Conservation (phyloP, 2,113 vertebrate genomes). For the Brienomyrus longianalis region DNA sequence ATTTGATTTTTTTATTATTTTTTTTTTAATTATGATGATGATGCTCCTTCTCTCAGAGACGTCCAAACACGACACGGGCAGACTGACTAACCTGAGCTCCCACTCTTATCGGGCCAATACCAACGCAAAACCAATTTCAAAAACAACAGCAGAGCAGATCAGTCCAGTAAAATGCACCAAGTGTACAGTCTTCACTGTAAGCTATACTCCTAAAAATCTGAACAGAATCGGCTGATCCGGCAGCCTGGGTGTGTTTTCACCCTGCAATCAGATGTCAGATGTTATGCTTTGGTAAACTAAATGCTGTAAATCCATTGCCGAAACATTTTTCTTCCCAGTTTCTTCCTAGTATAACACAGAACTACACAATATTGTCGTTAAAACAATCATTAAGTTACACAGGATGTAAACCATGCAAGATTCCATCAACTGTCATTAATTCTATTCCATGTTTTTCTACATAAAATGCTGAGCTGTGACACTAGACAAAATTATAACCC, state of each 20-base stretch:
- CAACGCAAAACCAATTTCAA: not conserved
- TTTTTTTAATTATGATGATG: not conserved
- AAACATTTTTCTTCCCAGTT: not conserved
- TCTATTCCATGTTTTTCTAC: not conserved
- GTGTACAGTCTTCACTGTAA: not conserved
- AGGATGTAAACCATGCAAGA: not conserved
- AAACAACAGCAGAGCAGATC: not conserved
- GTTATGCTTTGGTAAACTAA: not conserved
- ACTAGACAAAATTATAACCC: not conserved
- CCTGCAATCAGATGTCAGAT: not conserved
- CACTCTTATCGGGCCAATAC: not conserved
- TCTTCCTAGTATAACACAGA: not conserved
- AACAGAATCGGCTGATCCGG: not conserved
- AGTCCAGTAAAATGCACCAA: not conserved
- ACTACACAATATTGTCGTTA: not conserved
- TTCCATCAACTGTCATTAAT: not conserved
- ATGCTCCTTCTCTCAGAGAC: not conserved
- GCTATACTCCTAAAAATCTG: not conserved
- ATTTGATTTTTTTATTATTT: not conserved
- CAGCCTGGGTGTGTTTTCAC: not conserved
- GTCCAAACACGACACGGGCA: not conserved
- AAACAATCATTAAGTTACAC: not conserved
- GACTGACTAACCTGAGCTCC: not conserved
- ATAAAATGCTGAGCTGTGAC: not conserved
- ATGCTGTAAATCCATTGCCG: not conserved